Base-by-base conservation (phyloP, 2,888 invertebrate genomes). In the Amphipyra tragopoginis region DNA sequence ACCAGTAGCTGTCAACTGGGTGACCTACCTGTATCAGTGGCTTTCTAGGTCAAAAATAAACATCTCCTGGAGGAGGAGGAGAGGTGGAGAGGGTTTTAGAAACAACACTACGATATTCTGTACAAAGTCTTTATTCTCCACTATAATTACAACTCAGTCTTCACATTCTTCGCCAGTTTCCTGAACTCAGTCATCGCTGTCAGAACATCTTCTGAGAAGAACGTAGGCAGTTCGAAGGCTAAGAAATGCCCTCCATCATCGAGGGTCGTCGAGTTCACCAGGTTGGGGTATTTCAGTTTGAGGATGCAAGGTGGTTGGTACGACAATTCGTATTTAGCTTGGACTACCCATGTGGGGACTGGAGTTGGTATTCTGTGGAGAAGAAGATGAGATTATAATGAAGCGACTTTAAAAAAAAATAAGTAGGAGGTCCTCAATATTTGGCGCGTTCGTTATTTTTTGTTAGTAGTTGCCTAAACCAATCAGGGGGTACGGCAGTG, bases 191-290 rank as follows among this genome's bases (percentile, higher is more conserved):
- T 67, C 1, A 92, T 64, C 0, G 92, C 91, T 26, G 85, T 85
- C n/a, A 92, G 55, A 0, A 98, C 90, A 81, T 98, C 98, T 1
- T 96, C 90, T 5, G 97, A 95, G 36, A 98, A 90, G 0, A 96
- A 76, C 65, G 96, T 84, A 0, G 98, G 98, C 72, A 96, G 91
- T 86, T 99, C 97, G 50, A 98, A 95, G 0, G 98, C 98, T 0
- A 97, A 96, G 93, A 98, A 99, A 87, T 99, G 98, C 0, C 98
- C 98, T 1, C 98, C 98, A 2, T 95, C 91, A 0, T 95, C 87
- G 57, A 96, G 83, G 43, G 96, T 93, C 0, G 95, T 96, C 61
- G 95, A 95, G 39, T 96, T 96, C 0, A 97, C 92, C 5, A 98
- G 81, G 83, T 98, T 97, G 0, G 82, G 82, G 84, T 90, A 97